Evolutionary conservation across 1,140 invertebrate species (phyloP), one percentile per base, ranked within the genome.

Genomic region (Rhopalosiphum padi): DNA sequence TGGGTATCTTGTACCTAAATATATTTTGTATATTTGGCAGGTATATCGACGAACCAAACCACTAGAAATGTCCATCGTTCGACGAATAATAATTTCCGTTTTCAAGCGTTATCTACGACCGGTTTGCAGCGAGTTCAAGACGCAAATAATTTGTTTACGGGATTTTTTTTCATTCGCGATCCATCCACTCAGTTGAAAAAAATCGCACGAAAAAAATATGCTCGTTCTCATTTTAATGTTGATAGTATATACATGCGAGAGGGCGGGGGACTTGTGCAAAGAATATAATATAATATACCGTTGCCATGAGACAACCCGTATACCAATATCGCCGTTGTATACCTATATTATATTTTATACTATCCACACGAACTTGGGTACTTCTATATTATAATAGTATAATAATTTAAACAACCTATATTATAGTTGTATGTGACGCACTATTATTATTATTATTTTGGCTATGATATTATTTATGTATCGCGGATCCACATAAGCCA

Each of bases 51-150:
- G 60, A 6, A 77, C n/a, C 60, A 2, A 77, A 77, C 60, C 60
- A n/a, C n/a, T 77, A 77, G 30, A n/a, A 77, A n/a, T 77, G 15
- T 77, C 60, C 30, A 30, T 68, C 30, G 60, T n/a, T 15, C 30
- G n/a, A 77, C 60, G 60, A 77, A 77, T 77, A 77, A 77, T 77
- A 77, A 77, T 77, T 77, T 77, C 60, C 60, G 60, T 77, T 77
- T 77, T 77, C n/a, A 77, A n/a, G 60, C 60, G 60, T 77, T 77
- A 77, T 77, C 60, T 77, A 15, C 60, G 60, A 77, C 60, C 60
- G 60, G 60, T 77, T 77, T 77, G 11, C 30, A n/a, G 15, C 30
- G 60, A n/a, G 30, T 77, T 77, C 60, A 18, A n/a, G 30, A 77
- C 60, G 60, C 30, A n/a, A 77, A 77, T 77, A 77, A 77, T 77